Evolutionary conservation across 2,888 invertebrate genomes (phyloP).

Genomic region (Volucella zonaria): DNA sequence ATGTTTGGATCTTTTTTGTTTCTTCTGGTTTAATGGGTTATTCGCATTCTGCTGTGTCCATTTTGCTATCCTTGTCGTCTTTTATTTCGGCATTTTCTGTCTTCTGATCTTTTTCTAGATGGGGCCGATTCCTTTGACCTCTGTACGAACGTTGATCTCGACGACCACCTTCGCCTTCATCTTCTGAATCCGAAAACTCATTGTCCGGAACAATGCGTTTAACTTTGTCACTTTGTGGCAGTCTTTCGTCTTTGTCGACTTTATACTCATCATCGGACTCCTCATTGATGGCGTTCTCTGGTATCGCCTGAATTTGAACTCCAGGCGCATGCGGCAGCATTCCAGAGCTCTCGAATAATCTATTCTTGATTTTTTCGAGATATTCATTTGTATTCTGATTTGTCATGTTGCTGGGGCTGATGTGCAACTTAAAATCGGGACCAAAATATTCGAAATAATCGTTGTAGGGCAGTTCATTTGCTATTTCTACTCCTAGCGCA

Average conservation of each 20-base stretch:
- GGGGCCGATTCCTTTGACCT: conserved; percentile 87
- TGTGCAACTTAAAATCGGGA: conserved; percentile 99
- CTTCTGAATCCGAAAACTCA: conserved; percentile 96
- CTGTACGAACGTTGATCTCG: conserved; percentile 86
- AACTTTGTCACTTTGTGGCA: conserved; percentile 92
- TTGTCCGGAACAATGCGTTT: conserved; percentile 97
- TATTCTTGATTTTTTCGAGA: conserved; percentile 96
- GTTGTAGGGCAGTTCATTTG: conserved; percentile 99
- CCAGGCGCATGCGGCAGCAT: conserved; percentile 99
- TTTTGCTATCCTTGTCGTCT: conserved; percentile 87
- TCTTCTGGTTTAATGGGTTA: conserved; percentile 76
- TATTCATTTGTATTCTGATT: conserved; percentile 99
- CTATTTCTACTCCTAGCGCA: conserved; percentile 96
- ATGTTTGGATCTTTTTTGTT: conserved; percentile 81
- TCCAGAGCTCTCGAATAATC: conserved; percentile 97
- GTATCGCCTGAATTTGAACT: conserved; percentile 83
- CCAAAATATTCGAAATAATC: conserved; percentile 99
- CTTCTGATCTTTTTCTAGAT: conserved; percentile 86
- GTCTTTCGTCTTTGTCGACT: conserved; percentile 94
- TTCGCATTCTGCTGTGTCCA: conserved; percentile 85
- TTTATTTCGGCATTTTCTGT: conserved; percentile 80
- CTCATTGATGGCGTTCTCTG: conserved; percentile 82
- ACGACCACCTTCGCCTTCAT: conserved; percentile 89
- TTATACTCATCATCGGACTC: conserved; percentile 90
- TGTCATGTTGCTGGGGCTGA: conserved; percentile 99